phyloP scores from a whole-genome alignment of 1,140 invertebrate genomes.

The Penaeus chinensis region DNA sequence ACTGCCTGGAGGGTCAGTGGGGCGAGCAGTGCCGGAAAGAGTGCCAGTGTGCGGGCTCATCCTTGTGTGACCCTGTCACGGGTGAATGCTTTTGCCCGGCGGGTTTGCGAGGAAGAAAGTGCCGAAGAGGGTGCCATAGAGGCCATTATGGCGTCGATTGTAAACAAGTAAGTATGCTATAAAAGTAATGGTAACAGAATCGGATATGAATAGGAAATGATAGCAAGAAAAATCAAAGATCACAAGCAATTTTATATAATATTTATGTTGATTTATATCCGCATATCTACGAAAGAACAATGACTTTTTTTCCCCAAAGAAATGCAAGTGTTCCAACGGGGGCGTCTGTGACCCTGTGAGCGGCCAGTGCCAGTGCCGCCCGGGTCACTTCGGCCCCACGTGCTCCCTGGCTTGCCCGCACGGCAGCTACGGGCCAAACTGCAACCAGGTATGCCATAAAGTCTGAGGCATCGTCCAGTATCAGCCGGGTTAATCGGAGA shows the following conservation, averaged over 20 bases:
- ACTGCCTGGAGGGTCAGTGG: conserved; percentile 45
- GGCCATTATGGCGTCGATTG: conserved; percentile 51
- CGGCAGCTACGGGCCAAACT: conserved; percentile 23
- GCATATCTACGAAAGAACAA: not conserved
- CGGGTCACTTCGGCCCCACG: conserved; percentile 56
- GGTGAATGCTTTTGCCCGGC: conserved; percentile 86
- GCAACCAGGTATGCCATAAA: conserved; percentile 73
- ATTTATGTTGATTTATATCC: not conserved
- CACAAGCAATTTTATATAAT: not conserved
- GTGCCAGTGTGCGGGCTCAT: conserved; percentile 79
- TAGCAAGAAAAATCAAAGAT: not conserved
- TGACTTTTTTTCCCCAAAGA: conserved; percentile 62
- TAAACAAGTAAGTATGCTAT: conserved; percentile 33
- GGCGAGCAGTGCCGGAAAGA: conserved; percentile 81
- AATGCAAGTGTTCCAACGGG: conserved; percentile 70
- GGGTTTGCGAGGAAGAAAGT: conserved; percentile 76
- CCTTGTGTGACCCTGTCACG: conserved; percentile 84
- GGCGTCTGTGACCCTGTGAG: conserved; percentile 68
- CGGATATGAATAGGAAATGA: not conserved
- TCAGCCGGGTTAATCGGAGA: too few species aligned
- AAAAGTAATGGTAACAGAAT: not conserved
- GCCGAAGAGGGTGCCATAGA: conserved; percentile 59
- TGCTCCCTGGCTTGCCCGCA: conserved; percentile 46
- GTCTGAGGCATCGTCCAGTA: too few species aligned
- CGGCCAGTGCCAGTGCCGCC: conserved; percentile 67